Conservation (phyloP, 1,140 invertebrate genomes). For the Macrobrachium nipponense region DNA sequence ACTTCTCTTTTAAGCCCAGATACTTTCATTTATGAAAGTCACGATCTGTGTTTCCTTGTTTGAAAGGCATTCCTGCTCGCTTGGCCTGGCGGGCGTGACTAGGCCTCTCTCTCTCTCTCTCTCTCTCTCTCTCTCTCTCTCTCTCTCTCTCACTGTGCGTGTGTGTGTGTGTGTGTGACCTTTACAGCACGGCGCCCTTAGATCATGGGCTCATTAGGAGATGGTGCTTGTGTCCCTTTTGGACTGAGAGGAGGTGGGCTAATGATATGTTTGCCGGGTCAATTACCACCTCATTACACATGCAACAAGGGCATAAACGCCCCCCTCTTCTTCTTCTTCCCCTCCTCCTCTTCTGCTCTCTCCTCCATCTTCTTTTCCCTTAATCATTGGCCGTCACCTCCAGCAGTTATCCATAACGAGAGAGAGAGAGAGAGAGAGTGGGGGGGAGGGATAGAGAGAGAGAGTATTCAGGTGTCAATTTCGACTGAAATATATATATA, state of each 20-base stretch:
- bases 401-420: no score
- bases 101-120: background rate
- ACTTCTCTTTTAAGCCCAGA: no score
- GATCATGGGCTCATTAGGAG: background rate
- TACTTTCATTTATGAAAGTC: no score
- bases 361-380: no score
- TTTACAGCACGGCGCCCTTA: background rate
- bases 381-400: no score
- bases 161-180: background rate
- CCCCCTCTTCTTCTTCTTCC: background rate
- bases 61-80: background rate
- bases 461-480: no score
- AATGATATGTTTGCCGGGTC: constrained; percentile 13
- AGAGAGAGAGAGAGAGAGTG: no score
- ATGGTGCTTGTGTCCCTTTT: background rate
- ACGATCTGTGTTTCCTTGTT: no score
- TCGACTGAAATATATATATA: no score
- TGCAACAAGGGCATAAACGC: constrained; percentile 8
- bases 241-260: background rate
- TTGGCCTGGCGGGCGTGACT: background rate
- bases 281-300: constrained; percentile 24
- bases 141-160: constrained; percentile 22
- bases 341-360: no score
- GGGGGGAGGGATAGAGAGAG: no score
- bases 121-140: constrained; percentile 11